Conservation (phyloP, 2,113 vertebrate genomes). For the Puffinus mauretanicus region DNA sequence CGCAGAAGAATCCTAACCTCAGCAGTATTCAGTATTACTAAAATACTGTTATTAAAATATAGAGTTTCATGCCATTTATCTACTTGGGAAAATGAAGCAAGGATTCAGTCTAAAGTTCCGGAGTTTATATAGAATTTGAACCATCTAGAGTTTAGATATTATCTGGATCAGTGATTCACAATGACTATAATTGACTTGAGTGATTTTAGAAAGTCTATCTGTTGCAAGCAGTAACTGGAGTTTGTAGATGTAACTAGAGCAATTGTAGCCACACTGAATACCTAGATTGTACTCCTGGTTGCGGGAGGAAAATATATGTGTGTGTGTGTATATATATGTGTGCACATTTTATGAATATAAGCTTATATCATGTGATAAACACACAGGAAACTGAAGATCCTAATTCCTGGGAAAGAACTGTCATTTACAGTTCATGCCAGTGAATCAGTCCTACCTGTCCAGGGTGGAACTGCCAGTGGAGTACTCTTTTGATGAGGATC, state of each 20-base stretch:
- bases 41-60: background rate
- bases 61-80: background rate
- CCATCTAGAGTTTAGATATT: background rate
- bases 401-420: background rate
- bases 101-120: background rate
- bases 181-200: background rate
- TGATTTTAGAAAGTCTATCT: background rate
- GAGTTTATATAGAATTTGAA: background rate
- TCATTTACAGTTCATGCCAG: background rate
- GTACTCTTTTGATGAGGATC: constrained; percentile 86
- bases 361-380: background rate
- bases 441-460: constrained; percentile 81
- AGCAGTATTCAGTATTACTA: background rate
- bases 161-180: background rate
- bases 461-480: constrained; percentile 80
- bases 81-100: background rate
- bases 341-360: background rate
- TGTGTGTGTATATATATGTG: background rate
- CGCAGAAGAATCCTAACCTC: background rate
- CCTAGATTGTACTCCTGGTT: background rate
- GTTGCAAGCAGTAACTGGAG: background rate
- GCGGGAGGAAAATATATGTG: background rate
- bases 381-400: background rate
- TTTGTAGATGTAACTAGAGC: background rate
- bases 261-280: background rate